Conservation (phyloP, 2,888 invertebrate species). For the Papilio elwesi region DNA sequence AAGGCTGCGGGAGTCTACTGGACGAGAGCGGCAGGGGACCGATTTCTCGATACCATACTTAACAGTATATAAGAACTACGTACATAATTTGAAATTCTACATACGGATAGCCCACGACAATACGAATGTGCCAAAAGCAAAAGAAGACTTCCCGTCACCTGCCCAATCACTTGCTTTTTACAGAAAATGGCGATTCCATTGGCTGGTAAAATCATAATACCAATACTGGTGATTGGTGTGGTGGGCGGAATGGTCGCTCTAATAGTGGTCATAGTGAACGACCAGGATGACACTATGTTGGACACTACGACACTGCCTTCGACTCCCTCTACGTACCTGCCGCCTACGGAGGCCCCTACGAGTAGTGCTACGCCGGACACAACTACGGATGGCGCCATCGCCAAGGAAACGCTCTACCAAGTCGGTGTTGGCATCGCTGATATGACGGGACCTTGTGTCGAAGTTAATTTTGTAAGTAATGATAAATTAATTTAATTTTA, state of each 20-base stretch:
- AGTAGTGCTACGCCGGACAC: conserved; percentile 11
- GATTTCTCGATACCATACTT: too few relatives aligned
- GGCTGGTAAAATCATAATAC: conserved; percentile 63
- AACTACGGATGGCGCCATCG: conserved; percentile 29
- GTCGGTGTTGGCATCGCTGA: conserved; percentile 96
- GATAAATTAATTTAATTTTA: neutral
- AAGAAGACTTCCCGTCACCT: too few relatives aligned
- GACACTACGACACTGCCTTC: conserved; percentile 14
- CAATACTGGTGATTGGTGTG: conserved; percentile 58
- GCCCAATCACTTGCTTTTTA: conserved; percentile 39
- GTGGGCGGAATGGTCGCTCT: conserved; percentile 61
- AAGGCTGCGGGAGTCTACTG: too few relatives aligned
- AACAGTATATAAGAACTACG: too few relatives aligned
- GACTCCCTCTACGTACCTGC: conserved; percentile 8
- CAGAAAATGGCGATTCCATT: conserved; percentile 64
- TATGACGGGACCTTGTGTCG: conserved; percentile 95
- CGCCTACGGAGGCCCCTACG: neutral
- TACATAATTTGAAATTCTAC: too few relatives aligned
- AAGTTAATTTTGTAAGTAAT: conserved; percentile 94
- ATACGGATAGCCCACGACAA: too few relatives aligned
- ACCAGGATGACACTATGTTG: conserved; percentile 36
- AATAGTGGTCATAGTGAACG: conserved; percentile 60
- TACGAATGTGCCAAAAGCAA: too few relatives aligned
- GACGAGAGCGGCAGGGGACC: too few relatives aligned
- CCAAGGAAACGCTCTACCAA: conserved; percentile 51